Evolutionary conservation across 2,113 vertebrate species (phyloP), one percentile per base, ranked within the genome.

Genomic region (Empidonax traillii): DNA sequence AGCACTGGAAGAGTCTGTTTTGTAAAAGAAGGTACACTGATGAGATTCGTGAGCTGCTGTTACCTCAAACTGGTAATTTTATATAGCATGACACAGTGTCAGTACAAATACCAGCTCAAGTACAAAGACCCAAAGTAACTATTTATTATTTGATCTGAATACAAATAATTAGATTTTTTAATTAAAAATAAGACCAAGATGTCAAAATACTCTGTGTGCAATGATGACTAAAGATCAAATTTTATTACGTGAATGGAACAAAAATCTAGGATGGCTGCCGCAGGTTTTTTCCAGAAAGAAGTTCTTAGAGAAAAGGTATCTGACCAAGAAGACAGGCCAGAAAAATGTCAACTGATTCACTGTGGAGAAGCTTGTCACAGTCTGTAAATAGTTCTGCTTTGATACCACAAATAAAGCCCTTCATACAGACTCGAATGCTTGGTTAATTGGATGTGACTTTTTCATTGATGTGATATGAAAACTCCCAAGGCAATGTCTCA

Each of bases 381-480:
- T 22, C 59, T 67, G 67, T 86, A 90, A 97, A 76, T 27, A 96
- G 59, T 77, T 96, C 47, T 96, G 61, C 73, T 96, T 77, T 87
- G 91, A 86, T 96, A 89, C 51, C 68, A 94, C 46, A 94, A 87
- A 94, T 92, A 96, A 91, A 93, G 94, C 82, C 92, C 41, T 68
- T 73, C 73, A 91, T 58, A 37, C 52, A 86, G 79, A 68, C 91
- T 76, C 83, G 86, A 95, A 97, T 66, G 30, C 62, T 91, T 95
- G 87, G 74, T 69, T 94, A 96, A 78, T 96, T 90, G 85, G 73
- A 83, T 93, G 61, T 89, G 73, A 91, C 93, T 84, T 94, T 68
- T 85, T 92, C 93, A 97, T 80, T 96, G 94, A 97, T 69, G 73
- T 82, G 92, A 96, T 93, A 89, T 44, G 68, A 97, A 97, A 97